A percentile compares a stretch with the other conserved stretches of the same genome.
Conservation (phyloP, 1,140 invertebrate species). For the Araneus ventricosus region DNA sequence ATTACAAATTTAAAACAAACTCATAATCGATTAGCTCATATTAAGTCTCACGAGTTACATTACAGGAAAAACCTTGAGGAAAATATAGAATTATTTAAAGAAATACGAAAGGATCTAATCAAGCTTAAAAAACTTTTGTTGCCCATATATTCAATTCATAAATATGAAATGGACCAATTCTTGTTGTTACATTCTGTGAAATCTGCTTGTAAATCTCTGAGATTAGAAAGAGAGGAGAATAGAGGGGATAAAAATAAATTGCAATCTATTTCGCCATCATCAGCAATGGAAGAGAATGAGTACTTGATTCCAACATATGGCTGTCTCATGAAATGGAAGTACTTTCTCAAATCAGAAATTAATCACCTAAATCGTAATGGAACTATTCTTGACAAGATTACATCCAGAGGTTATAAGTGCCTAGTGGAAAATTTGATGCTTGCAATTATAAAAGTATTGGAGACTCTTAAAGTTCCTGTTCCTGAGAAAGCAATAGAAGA, state of each 20-base stretch:
- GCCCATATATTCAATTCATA: not conserved
- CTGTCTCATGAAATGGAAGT: not conserved
- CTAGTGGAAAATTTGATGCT: not conserved
- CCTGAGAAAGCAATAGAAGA: not conserved
- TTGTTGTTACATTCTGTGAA: not conserved
- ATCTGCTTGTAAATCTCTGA: not conserved
- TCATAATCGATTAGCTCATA: not conserved
- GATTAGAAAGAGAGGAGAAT: not conserved
- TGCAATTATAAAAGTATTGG: not conserved
- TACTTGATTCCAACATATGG: no score
- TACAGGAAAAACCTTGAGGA: not conserved
- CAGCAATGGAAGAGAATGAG: not conserved
- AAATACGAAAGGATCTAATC: not conserved
- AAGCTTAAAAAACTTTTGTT: not conserved
- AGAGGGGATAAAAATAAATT: not conserved
- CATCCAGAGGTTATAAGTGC: not conserved
- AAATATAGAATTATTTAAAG: not conserved
- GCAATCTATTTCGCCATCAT: not conserved
- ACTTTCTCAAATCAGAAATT: not conserved
- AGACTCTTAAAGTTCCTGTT: not conserved
- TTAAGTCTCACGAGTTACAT: not conserved
- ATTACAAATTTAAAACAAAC: not conserved
- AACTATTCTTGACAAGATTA: not conserved
- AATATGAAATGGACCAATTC: not conserved
- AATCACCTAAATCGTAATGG: not conserved